Evolutionary conservation across 2,797 vertebrate genomes (phyloP), one percentile per base, ranked within the genome.

Genomic region (Lacerta bilineata): DNA sequence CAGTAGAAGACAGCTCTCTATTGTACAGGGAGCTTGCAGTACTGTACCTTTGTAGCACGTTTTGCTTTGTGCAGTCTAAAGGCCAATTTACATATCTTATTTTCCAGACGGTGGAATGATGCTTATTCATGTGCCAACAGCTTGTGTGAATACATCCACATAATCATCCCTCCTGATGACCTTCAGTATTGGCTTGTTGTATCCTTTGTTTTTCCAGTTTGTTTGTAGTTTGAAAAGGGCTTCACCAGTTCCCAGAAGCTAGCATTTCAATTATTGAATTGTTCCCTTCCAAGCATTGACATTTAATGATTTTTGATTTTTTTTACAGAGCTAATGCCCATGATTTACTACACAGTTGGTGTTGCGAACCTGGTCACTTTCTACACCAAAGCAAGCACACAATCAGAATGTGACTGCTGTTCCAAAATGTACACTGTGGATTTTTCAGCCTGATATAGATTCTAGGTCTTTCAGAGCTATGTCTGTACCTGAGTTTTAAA

Each of bases 381-480:
- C n/a, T 75, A 41, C 8, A 46, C 17, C 59, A 68, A 61, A 43
- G 15, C 18, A 87, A 66, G 77, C 83, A 55, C 20, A 76, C 87
- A 87, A 74, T n/a, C 66, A 80, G n/a, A 86, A 79, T 69, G 8
- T 6, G 8, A 3, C n/a, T 81, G 29, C 39, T 76, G 36, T 9
- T 87, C 77, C 79, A 36, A 43, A 80, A 43, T 2, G 0, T 1
- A 1, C 33, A 2, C 36, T 7, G 17, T 61, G 59, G 59, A 23
- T 83, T 59, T 78, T 76, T 7, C 61, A 87, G 50, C 9, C 1
- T 91, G 18, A 78, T 82, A 8, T 64, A 89, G 23, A 36, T 4
- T 25, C 7, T 27, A 55, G 50, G n/a, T 75, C 33, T 43, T 89
- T 2, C 8, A 76, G 71, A 84, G 82, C 4, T 8, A 82, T 74